Percentiles rank a stretch among this genome's conserved stretches.
These are phyloP conservation scores for Drosophila eugracilis DNA, from an alignment of 1,140 invertebrate genomes.

Conservation along the genomic window DNA sequence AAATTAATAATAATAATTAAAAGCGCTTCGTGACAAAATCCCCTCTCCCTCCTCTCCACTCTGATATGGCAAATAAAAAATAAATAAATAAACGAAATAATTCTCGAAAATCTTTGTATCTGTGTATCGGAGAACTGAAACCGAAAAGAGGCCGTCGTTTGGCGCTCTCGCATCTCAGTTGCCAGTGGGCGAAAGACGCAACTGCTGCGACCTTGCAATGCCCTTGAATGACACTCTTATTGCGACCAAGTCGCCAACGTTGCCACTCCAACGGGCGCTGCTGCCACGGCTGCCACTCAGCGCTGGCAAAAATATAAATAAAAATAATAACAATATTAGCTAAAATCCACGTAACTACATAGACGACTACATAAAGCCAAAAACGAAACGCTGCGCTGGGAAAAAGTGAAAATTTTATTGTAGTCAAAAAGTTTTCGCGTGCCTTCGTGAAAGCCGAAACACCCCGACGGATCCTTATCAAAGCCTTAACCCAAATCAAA, in stretches of 20 bases:
- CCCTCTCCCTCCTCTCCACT: conserved; percentile 11
- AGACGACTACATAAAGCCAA: conserved; percentile 6
- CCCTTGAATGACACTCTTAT: conserved; percentile 85
- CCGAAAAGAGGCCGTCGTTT: conserved; percentile 43
- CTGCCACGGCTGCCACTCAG: conserved; percentile 74
- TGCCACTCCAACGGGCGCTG: conserved; percentile 75
- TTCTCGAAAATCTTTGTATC: conserved; percentile 66
- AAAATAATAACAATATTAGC: conserved; percentile 17
- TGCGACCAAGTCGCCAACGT: conserved; percentile 77
- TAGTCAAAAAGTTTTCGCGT: conserved; percentile 14
- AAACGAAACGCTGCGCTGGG: conserved; percentile 2
- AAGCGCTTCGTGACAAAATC: conserved; percentile 39
- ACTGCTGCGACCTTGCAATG: conserved; percentile 84
- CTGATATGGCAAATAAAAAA: conserved; percentile 61
- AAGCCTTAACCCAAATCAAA: conserved; percentile 39
- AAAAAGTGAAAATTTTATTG: conserved; percentile 20
- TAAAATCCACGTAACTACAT: conserved; percentile 7
- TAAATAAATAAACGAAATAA: conserved; percentile 43
- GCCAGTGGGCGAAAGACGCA: conserved; percentile 75
- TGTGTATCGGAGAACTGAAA: conserved; percentile 66
- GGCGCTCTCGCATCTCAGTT: conserved; percentile 62
- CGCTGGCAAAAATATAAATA: conserved; percentile 54
- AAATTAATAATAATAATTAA: conserved; percentile 71
- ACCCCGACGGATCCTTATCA: conserved; percentile 30
- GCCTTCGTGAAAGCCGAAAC: conserved; percentile 32